Conservation (phyloP, 1,140 invertebrate species). For the Brachionus calyciflorus region DNA sequence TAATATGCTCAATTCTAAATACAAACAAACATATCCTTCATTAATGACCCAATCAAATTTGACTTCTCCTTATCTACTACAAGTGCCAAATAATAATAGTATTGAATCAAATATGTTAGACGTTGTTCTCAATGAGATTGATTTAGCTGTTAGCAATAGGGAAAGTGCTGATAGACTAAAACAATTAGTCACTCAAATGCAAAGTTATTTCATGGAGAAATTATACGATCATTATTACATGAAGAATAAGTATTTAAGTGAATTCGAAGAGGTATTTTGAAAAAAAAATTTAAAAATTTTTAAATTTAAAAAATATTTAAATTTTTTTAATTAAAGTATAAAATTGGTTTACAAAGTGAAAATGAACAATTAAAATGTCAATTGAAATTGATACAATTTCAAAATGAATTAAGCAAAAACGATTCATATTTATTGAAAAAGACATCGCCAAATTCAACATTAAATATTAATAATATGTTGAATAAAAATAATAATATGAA, state of each 20-base stretch:
- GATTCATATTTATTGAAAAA: conserved; percentile 25
- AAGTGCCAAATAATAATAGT: too few relatives aligned
- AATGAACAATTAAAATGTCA: conserved; percentile 35
- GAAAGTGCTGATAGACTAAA: conserved; percentile 10
- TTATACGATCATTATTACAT: not conserved
- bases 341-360: conserved; percentile 12
- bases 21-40: not conserved
- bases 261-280: conserved; percentile 41
- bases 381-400: conserved; percentile 24
- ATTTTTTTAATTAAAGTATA: not conserved
- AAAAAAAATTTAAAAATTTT: too few relatives aligned
- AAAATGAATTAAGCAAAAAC: conserved; percentile 32
- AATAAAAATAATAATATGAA: not conserved
- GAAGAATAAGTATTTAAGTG: conserved; percentile 1
- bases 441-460: not conserved
- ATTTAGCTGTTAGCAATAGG: not conserved
- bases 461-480: not conserved
- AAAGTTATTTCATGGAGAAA: not conserved
- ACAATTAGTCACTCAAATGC: conserved; percentile 43
- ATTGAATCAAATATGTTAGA: conserved; percentile 19
- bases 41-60: not conserved
- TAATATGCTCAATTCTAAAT: not conserved
- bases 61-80: not conserved
- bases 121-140: conserved; percentile 29
- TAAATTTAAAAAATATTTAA: too few relatives aligned